Evolutionary conservation across 1,140 invertebrate species (phyloP).

Genomic region (Harlomillsia oculata): DNA sequence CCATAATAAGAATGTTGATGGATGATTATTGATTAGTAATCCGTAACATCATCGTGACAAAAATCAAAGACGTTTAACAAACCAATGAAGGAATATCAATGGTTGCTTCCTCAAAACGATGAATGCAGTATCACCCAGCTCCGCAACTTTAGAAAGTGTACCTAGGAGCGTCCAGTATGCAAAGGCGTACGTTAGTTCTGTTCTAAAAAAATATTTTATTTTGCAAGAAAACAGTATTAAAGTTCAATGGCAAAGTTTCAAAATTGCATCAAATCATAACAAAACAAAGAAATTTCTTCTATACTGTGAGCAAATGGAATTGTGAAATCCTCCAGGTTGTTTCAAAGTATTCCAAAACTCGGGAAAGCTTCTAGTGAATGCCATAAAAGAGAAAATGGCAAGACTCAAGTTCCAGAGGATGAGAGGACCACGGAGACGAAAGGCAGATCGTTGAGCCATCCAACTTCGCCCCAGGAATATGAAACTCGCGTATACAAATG

Average conservation of each 20-base stretch:
- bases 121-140: conserved; percentile 28
- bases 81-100: conserved; percentile 27
- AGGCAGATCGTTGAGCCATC: conserved; percentile 81
- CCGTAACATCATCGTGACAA: neutral
- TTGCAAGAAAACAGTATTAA: too few relatives aligned
- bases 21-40: neutral
- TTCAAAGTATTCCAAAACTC: conserved; percentile 75
- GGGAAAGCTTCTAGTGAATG: conserved; percentile 70
- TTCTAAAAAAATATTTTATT: conserved; percentile 11
- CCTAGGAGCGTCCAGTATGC: conserved; percentile 23
- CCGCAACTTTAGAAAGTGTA: conserved; percentile 20
- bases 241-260: neutral
- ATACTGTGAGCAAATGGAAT: conserved; percentile 64
- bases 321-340: conserved; percentile 63
- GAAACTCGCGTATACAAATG: conserved; percentile 80
- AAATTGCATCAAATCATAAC: neutral
- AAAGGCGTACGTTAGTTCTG: conserved; percentile 19
- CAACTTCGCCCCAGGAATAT: conserved; percentile 86
- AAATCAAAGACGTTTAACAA: conserved; percentile 2
- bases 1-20: neutral
- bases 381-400: conserved; percentile 88
- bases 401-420: conserved; percentile 84
- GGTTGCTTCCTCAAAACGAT: conserved; percentile 26
- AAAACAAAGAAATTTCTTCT: neutral
- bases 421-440: conserved; percentile 71